Evolutionary conservation across 1,140 invertebrate species (phyloP).

Genomic region (Drosophila yakuba): DNA sequence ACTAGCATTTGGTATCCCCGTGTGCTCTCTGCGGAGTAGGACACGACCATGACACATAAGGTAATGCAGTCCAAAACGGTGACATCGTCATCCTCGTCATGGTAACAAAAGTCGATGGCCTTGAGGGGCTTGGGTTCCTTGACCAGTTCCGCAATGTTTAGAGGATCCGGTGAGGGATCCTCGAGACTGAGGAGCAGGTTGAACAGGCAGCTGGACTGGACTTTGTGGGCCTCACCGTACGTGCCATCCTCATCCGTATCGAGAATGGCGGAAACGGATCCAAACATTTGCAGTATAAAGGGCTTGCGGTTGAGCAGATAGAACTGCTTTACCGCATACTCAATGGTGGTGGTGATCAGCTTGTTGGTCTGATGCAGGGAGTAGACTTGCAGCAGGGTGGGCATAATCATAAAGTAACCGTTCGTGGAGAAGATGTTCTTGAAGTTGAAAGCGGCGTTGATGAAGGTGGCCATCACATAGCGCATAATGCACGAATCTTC

Average conservation of each 20-base stretch:
- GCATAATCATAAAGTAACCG: constrained; percentile 98
- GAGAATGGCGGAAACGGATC: constrained; percentile 97
- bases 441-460: constrained; percentile 99
- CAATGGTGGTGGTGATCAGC: constrained; percentile 96
- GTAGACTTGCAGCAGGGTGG: constrained; percentile 97
- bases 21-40: constrained; percentile 97
- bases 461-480: constrained; percentile 98
- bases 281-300: constrained; percentile 99
- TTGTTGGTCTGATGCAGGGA: constrained; percentile 99
- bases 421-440: constrained; percentile 99
- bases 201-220: constrained; percentile 95
- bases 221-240: constrained; percentile 96
- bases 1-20: constrained; percentile 99
- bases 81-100: constrained; percentile 97
- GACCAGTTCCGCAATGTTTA: constrained; percentile 97
- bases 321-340: constrained; percentile 99
- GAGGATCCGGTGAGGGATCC: constrained; percentile 95
- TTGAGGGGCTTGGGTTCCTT: constrained; percentile 98
- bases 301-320: constrained; percentile 99
- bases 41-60: constrained; percentile 98
- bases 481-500: constrained; percentile 98
- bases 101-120: constrained; percentile 98
- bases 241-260: constrained; percentile 95
- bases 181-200: constrained; percentile 96
- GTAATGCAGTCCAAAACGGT: constrained; percentile 97